A percentile compares a stretch with the other conserved stretches of the same genome.
phyloP scores from a whole-genome alignment of 2,888 invertebrate genomes.

The Dasysyrphus albostriatus region DNA sequence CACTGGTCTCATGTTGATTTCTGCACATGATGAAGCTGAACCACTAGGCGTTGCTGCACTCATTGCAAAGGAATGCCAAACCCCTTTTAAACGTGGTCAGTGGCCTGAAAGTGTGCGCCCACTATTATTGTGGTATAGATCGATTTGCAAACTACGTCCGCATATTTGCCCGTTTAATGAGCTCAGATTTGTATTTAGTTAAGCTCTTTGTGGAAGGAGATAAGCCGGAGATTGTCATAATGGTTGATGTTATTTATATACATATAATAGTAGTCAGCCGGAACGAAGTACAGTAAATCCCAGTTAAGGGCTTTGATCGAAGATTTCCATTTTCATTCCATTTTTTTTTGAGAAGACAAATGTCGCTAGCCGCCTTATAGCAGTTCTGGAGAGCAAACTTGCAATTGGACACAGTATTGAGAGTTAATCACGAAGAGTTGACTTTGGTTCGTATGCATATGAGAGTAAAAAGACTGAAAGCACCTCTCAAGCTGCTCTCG shows the following conservation, averaged over 20 bases:
- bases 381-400: too few relatives aligned
- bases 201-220: constrained; percentile 24
- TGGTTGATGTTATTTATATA: background rate
- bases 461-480: too few relatives aligned
- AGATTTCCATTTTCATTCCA: too few relatives aligned
- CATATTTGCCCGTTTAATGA: constrained; percentile 54
- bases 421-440: too few relatives aligned
- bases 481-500: too few relatives aligned
- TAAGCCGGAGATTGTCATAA: constrained; percentile 17
- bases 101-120: constrained; percentile 54
- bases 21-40: background rate
- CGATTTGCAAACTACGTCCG: constrained; percentile 57
- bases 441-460: too few relatives aligned
- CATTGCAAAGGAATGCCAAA: constrained; percentile 59
- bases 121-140: constrained; percentile 27
- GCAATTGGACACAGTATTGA: too few relatives aligned
- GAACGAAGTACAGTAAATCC: background rate
- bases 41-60: constrained; percentile 1
- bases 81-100: constrained; percentile 48
- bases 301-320: too few relatives aligned
- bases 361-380: too few relatives aligned
- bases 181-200: constrained; percentile 29
- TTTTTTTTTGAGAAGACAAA: too few relatives aligned
- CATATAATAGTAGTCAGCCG: background rate
- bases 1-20: background rate